Evolutionary conservation across 2,113 vertebrate genomes (phyloP).

Genomic region (Pedionomus torquatus): DNA sequence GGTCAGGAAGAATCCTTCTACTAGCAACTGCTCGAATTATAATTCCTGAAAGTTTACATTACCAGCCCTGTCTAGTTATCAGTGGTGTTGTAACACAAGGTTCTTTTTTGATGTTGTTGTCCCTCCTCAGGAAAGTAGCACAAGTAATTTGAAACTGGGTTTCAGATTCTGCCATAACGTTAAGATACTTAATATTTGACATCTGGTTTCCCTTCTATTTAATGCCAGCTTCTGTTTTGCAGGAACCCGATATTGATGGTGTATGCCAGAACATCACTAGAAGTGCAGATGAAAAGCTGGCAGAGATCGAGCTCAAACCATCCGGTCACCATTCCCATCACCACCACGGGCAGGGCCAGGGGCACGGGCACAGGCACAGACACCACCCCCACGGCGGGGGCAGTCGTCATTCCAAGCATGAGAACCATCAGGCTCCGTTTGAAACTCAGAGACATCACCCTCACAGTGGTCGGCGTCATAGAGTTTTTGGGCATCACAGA

Average conservation of each 20-base stretch:
- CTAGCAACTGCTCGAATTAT: neutral
- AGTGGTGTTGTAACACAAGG: neutral
- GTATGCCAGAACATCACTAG: conserved; percentile 69
- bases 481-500: neutral
- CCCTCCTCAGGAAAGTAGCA: neutral
- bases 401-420: neutral
- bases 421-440: neutral
- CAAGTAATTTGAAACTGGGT: neutral
- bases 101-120: neutral
- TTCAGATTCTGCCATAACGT: neutral
- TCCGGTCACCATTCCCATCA: neutral
- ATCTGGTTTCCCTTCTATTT: neutral
- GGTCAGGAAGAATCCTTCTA: neutral
- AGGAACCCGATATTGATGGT: conserved; percentile 59
- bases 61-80: neutral
- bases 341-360: too few relatives aligned
- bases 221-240: neutral
- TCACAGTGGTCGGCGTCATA: neutral
- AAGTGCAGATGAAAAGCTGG: neutral
- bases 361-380: too few relatives aligned
- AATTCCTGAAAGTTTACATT: neutral
- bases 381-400: neutral
- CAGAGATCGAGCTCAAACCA: neutral
- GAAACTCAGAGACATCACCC: neutral
- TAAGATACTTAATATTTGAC: neutral